Base-by-base conservation (phyloP, 2,113 vertebrate genomes). In the Hippocampus comes region DNA sequence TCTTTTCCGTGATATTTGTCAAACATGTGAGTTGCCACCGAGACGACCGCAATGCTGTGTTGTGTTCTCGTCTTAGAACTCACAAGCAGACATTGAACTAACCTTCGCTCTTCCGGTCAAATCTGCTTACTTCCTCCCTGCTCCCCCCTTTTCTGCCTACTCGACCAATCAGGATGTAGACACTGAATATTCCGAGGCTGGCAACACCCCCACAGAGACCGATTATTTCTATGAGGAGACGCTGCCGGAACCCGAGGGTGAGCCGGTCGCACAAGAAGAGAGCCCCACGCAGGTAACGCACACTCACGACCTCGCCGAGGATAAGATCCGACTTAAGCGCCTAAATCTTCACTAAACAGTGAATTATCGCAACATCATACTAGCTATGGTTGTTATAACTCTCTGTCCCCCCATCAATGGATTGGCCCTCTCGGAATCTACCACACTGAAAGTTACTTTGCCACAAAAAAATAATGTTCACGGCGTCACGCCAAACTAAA, bases 211-310 rank as follows among this genome's bases (percentile, higher is more conserved):
- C 87, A 88, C 91, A 87, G 92, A 92, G 89, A 86, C 83, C 73
- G 90, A 93, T 86, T 91, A 93, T 92, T 92, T 83, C 91, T 91
- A 90, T 90, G 92, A 92, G 83, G 90, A 90, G 86, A 83, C 82
- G 71, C 75, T 75, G 34, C 84, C 82, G 70, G 57, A 86, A 72
- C 82, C 90, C 79, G 91, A 91, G 56, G 90, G 86, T 91, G 90
- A 92, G 86, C 81, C 90, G 87, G 77, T 69, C 86, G 90, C 86
- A 89, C 81, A 90, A 75, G 90, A 93, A 79, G 83, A 80, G 68
- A 71, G 70, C 74, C 63, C 76, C 55, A 74, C 57, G 49, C 87
- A 91, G 91, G 93, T 93, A 92, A 92, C 74, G 74, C 23, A 51
- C 12, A 64, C 55, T 9, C 30, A 9, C 34, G 41, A 56, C 38